Percentiles rank a stretch among this genome's conserved stretches.
Conservation (phyloP, 2,797 vertebrate genomes). For the Melopsittacus undulatus region DNA sequence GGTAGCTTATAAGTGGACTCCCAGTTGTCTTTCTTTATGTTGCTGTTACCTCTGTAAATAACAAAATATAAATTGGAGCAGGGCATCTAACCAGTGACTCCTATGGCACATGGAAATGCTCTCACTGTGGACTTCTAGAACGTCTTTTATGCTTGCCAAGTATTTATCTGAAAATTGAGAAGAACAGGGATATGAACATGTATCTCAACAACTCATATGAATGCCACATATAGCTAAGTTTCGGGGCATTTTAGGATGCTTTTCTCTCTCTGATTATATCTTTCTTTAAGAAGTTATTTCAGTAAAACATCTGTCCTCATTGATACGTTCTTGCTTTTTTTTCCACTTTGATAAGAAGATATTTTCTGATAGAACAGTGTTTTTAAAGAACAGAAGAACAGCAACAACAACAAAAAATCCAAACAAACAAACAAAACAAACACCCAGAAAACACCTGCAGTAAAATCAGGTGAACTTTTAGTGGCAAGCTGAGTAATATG, state of each 20-base stretch:
- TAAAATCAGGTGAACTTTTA: not conserved
- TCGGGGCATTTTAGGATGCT: not conserved
- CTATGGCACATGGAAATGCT: rapidly evolving
- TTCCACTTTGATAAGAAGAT: not conserved
- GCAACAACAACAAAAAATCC: not conserved
- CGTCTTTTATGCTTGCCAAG: not conserved
- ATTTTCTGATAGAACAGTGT: not conserved
- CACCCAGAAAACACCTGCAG: not conserved
- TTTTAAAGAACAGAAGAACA: not conserved
- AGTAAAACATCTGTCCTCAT: not conserved
- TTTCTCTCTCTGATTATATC: not conserved
- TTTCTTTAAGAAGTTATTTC: not conserved
- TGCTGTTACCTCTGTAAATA: not conserved
- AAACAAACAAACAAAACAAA: not conserved
- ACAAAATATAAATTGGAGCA: not conserved
- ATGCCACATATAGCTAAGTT: not conserved
- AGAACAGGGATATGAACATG: not conserved
- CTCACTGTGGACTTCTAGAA: not conserved
- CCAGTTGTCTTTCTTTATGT: not conserved
- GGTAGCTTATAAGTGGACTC: not conserved
- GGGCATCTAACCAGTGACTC: not conserved
- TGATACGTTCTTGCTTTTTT: not conserved
- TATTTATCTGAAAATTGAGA: not conserved
- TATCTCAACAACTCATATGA: not conserved
- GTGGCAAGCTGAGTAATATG: not conserved